Evolutionary conservation across 2,888 invertebrate genomes (phyloP).

Genomic region (Thelaira solivaga): DNA sequence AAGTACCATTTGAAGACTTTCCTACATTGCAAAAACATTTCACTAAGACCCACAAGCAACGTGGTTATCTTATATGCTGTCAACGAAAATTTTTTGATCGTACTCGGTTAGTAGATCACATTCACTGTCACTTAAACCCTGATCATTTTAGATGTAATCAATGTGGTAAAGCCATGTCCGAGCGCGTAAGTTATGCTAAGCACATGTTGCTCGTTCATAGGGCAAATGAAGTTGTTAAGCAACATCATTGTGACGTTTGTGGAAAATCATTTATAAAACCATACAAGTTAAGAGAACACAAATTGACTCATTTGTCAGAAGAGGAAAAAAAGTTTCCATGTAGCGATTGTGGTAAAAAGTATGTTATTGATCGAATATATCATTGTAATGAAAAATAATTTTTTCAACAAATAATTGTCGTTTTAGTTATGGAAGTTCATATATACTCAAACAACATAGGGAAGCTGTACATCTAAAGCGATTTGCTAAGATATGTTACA

Average conservation of each 20-base stretch:
- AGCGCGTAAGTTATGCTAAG: conserved; percentile 68
- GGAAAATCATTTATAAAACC: conserved; percentile 68
- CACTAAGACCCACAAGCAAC: conserved; percentile 59
- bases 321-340: conserved; percentile 73
- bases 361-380: conserved; percentile 62
- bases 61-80: conserved; percentile 74
- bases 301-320: conserved; percentile 73
- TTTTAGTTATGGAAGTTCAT: conserved; percentile 40
- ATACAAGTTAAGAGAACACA: conserved; percentile 73
- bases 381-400: conserved; percentile 48
- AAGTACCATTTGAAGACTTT: conserved; percentile 39
- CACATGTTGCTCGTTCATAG: conserved; percentile 67
- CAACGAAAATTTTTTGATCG: conserved; percentile 74
- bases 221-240: conserved; percentile 68
- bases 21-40: conserved; percentile 54
- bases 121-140: conserved; percentile 74
- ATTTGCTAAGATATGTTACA: conserved; percentile 43
- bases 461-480: conserved; percentile 35
- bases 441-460: conserved; percentile 14
- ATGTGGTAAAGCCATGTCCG: conserved; percentile 70
- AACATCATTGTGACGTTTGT: conserved; percentile 68
- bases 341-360: conserved; percentile 73
- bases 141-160: conserved; percentile 74
- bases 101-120: conserved; percentile 73
- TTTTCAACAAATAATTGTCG: not conserved